Percentiles rank a stretch among this genome's conserved stretches.
Conservation (phyloP, 2,888 invertebrate species). For the Drosophila formosana region DNA sequence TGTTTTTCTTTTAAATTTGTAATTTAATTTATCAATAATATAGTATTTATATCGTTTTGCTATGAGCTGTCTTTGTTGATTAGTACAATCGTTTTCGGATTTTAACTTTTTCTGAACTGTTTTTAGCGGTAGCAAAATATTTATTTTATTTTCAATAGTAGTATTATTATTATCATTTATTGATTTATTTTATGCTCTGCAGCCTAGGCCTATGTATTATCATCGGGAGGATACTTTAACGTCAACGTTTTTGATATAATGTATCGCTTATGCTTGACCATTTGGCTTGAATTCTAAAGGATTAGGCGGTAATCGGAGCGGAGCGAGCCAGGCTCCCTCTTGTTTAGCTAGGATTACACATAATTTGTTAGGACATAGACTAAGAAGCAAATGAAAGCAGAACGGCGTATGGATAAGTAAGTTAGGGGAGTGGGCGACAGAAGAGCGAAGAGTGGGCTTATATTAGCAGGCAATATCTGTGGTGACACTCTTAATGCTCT, state of each 20-base stretch:
- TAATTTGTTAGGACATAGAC: constrained; percentile 22
- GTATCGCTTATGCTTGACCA: constrained; percentile 31
- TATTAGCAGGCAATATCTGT: constrained; percentile 85
- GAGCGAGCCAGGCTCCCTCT: constrained; percentile 32
- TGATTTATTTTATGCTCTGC: constrained; percentile 27
- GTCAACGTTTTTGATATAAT: constrained; percentile 55
- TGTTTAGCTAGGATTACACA: constrained; percentile 21
- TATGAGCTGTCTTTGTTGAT: constrained; percentile 36
- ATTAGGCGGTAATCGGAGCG: constrained; percentile 16
- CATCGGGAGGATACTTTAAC: constrained; percentile 37
- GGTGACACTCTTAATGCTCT: constrained; percentile 84
- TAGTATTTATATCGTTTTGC: constrained; percentile 38
- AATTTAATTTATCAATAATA: constrained; percentile 15
- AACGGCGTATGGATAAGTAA: constrained; percentile 24
- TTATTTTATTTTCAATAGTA: constrained; percentile 27
- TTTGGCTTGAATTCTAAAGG: constrained; percentile 63
- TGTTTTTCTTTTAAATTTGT: constrained; percentile 17
- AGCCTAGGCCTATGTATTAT: constrained; percentile 57
- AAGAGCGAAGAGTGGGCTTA: constrained; percentile 29
- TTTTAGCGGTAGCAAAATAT: constrained; percentile 62
- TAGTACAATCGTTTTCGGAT: constrained; percentile 53
- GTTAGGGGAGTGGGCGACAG: constrained; percentile 7
- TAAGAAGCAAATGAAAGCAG: constrained; percentile 45
- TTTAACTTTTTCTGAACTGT: constrained; percentile 45
- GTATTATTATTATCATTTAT: constrained; percentile 19